These are phyloP conservation scores for Australoheros scitulus DNA, from an alignment of 2,113 vertebrate species.

Conservation along the genomic window DNA sequence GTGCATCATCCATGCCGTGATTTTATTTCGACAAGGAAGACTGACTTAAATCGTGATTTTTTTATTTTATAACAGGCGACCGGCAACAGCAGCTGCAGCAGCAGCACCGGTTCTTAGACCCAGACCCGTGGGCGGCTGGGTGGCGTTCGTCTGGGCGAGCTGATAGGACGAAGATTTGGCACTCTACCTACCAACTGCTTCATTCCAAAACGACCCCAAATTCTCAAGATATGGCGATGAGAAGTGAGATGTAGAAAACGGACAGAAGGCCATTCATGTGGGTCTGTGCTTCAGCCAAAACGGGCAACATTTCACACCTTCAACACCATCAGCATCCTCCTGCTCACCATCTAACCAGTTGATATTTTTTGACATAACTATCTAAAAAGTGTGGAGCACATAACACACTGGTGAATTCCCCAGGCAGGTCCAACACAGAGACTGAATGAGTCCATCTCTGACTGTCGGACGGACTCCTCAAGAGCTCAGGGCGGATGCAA, in stretches of 20 bases:
- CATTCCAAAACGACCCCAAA: conserved; percentile 32
- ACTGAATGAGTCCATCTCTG: conserved; percentile 68
- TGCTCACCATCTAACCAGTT: conserved; percentile 55
- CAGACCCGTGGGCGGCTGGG: conserved; percentile 76
- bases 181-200: conserved; percentile 47
- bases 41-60: conserved; percentile 23
- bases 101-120: conserved; percentile 47
- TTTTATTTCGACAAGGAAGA: conserved; percentile 35
- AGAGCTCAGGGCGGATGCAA: conserved; percentile 62
- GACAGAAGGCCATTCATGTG: conserved; percentile 49
- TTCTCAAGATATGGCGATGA: conserved; percentile 53
- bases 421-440: conserved; percentile 40
- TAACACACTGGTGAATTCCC: conserved; percentile 50
- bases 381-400: conserved; percentile 54
- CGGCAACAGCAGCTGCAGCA: conserved; percentile 13
- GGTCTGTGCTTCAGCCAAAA: conserved; percentile 42
- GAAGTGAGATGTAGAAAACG: conserved; percentile 51
- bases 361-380: conserved; percentile 44
- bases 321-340: not conserved
- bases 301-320: conserved; percentile 16
- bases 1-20: conserved; percentile 17
- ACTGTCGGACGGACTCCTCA: conserved; percentile 59
- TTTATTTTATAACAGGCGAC: not conserved
- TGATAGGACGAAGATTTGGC: conserved; percentile 51
- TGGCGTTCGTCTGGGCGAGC: conserved; percentile 68